Percentiles rank a stretch among this genome's conserved stretches.
Conservation (phyloP, 2,888 invertebrate genomes). For the Quadroppia sp. region DNA sequence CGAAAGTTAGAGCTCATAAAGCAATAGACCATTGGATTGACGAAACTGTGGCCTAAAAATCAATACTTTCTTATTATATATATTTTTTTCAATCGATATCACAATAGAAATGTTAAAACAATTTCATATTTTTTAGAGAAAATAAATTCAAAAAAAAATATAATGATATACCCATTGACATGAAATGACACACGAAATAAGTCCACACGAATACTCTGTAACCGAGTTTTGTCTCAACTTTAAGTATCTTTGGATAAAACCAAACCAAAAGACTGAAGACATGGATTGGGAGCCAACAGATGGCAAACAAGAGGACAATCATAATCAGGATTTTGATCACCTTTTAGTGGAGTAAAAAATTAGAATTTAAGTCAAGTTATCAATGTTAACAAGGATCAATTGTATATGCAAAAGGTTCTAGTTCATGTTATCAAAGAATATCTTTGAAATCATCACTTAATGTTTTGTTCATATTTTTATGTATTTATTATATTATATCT, state of each 20-base stretch:
- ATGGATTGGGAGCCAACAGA: conserved; percentile 24
- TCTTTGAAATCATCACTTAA: no score
- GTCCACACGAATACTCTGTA: background rate
- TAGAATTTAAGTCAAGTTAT: no score
- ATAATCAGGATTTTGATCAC: conserved; percentile 16
- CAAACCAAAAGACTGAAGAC: conserved; percentile 22
- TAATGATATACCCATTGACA: conserved; percentile 18
- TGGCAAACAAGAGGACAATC: conserved; percentile 13
- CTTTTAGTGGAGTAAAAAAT: background rate
- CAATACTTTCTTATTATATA: no score
- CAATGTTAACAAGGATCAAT: no score
- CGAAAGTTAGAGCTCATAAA: conserved; percentile 22
- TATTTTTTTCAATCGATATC: no score
- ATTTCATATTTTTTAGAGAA: no score
- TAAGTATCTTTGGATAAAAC: conserved; percentile 4
- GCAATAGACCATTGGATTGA: conserved; percentile 22
- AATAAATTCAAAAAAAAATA: no score
- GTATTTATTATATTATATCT: no score
- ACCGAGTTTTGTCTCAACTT: conserved; percentile 5
- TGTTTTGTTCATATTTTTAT: no score
- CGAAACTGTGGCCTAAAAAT: conserved; percentile 22
- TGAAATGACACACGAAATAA: conserved; percentile 25
- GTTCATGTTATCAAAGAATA: no score
- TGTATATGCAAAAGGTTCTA: no score
- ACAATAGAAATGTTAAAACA: no score